Base-by-base conservation (phyloP, 2,888 invertebrate genomes). In the Morpho deidamia region DNA sequence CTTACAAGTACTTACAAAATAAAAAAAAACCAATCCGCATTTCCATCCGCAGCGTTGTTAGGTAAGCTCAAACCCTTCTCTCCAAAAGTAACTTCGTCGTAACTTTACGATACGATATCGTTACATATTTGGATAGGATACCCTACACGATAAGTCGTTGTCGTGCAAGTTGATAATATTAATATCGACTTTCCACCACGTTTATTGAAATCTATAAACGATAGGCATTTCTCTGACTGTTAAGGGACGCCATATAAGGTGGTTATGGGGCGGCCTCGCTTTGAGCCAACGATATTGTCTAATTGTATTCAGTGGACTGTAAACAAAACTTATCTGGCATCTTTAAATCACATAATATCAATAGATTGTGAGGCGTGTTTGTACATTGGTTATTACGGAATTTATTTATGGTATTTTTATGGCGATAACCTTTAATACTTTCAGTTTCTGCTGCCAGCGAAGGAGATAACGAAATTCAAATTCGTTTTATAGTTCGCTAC, bases 271-370 rank as follows among this genome's bases (percentile, higher is more conserved):
- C 57, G 58, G 56, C 45, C 44, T 47, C 51, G 46, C 48, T 60
- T 59, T 60, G 52, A 54, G 56, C 58, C 50, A 56, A 57, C 56
- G 39, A 44, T 49, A 65, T 63, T 64, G 63, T 65, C 55, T 65
- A 61, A 64, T 65, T 65, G 65, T 65, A 56, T 64, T 60, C 53
- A 37, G 23, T 44, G 38, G 51, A 56, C 54, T 59, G 61, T 65
- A 65, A 65, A 64, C 61, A 60, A 64, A 57, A 57, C 60, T 65
- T 65, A 65, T 64, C 64, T 63, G 10, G 39, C 48, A 62, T 59
- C 58, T 56, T 56, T 51, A 54, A 56, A 59, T 59, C 58, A 59
- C 44, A 55, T 51, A 46, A 55, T 51, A 56, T 53, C 53, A 53
- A 50, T 46, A 50, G 38, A 45, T 45, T 46, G 23, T 39, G 43